Base-by-base conservation (phyloP, 2,888 invertebrate species). In the Baronia brevicornis region DNA sequence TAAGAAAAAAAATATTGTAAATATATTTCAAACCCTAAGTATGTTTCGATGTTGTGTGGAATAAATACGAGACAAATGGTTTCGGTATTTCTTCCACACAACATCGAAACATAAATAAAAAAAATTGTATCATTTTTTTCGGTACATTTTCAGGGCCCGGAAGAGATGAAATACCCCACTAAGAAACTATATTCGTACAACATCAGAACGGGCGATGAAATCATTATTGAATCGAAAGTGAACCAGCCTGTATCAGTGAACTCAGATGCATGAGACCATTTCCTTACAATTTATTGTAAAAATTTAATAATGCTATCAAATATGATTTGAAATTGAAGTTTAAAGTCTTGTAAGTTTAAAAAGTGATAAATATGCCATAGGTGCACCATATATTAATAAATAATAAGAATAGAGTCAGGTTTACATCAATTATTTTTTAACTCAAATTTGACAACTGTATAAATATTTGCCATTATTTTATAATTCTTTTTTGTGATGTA, bases 131-230 rank as follows among this genome's bases (percentile, higher is more conserved):
- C 6, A n/a, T n/a, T n/a, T n/a, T n/a, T n/a, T n/a, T n/a, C n/a
- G n/a, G n/a, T n/a, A n/a, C 26, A 21, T 44, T 71, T 71, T 39
- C 74, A 82, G 72, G 94, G 94, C 9, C 93, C 95, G 1, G 96
- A 96, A 67, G 94, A 94, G 69, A 94, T 97, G 92, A 90, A 90
- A 50, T 95, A 89, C 57, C 94, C 95, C 2, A 92, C 92, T 52
- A 95, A 96, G 64, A 93, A 93, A 67, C 87, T 97, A 10, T 96
- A 96, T 71, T 94, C 95, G 38, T 96, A 96, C 78, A 95, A 95
- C 73, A 93, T 96, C 40, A 86, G 91, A 44, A 91, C 93, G 37
- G 96, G 95, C 5, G 96, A 96, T 71, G 95, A 95, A 72, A 95
- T 96, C 54, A 92, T 95, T 45, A 91, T 96, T 40, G 94, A 95